phyloP scores from a whole-genome alignment of 2,113 vertebrate genomes.

The Tachysurus fulvidraco region DNA sequence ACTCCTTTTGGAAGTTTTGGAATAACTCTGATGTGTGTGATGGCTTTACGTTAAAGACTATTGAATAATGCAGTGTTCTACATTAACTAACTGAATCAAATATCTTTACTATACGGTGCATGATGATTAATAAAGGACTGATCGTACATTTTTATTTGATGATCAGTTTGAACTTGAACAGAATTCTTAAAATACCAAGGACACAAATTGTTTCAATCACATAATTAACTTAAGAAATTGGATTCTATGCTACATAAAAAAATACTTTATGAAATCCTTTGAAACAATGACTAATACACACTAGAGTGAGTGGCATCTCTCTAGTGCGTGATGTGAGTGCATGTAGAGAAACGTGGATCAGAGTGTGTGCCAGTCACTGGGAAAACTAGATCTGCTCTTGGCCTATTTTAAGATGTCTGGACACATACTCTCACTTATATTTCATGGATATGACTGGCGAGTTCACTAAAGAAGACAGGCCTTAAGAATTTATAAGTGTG shows the following conservation, averaged over 20 bases:
- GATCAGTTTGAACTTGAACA: not conserved
- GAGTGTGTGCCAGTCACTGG: not conserved
- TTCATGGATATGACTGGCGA: not conserved
- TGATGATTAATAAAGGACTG: not conserved
- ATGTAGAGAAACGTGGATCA: not conserved
- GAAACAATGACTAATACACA: not conserved
- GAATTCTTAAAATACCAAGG: not conserved
- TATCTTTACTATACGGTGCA: not conserved
- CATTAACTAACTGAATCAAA: not conserved
- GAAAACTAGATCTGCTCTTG: not conserved
- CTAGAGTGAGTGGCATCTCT: not conserved
- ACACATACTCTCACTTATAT: not conserved
- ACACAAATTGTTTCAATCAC: not conserved
- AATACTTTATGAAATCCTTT: not conserved
- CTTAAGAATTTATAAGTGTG: not conserved
- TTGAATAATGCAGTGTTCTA: not conserved
- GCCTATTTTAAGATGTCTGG: not conserved
- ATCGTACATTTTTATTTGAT: not conserved
- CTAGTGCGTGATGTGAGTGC: not conserved
- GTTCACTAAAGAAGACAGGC: not conserved
- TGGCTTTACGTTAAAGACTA: not conserved
- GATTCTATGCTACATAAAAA: not conserved
- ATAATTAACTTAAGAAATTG: not conserved
- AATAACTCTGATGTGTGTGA: not conserved
- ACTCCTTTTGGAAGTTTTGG: not conserved